phyloP scores from a whole-genome alignment of 1,140 invertebrate species.

The Listronotus oregonensis region DNA sequence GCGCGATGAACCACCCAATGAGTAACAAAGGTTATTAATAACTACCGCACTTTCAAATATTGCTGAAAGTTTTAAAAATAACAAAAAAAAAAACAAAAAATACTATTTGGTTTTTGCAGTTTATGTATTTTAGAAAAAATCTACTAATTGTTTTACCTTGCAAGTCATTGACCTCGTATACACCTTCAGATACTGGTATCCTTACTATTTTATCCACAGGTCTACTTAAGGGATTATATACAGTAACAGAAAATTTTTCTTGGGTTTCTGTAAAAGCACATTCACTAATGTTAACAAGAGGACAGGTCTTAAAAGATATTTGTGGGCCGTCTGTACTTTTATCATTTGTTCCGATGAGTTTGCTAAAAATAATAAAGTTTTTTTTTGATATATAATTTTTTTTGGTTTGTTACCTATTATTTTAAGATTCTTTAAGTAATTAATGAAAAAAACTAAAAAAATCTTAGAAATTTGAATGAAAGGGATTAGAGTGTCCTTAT shows the following conservation, averaged over 20 bases:
- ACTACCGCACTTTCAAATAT: too few relatives aligned
- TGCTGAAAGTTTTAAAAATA: too few relatives aligned
- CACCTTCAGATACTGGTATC: slow-evolving; percentile 68
- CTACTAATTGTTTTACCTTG: slow-evolving; percentile 55
- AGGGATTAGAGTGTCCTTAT: too few relatives aligned
- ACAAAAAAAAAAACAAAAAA: too few relatives aligned
- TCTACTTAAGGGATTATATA: slow-evolving; percentile 83
- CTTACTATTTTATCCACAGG: slow-evolving; percentile 68
- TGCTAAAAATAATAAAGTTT: slow-evolving; percentile 13
- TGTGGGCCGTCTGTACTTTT: background rate
- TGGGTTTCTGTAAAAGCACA: slow-evolving; percentile 68
- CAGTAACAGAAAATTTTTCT: slow-evolving; percentile 67
- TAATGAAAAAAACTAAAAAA: too few relatives aligned
- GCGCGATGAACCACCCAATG: too few relatives aligned
- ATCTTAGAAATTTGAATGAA: too few relatives aligned
- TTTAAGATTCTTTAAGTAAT: too few relatives aligned
- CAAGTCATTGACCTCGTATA: slow-evolving; percentile 68
- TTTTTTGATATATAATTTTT: too few relatives aligned
- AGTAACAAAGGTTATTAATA: too few relatives aligned
- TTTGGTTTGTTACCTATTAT: too few relatives aligned
- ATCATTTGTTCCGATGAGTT: slow-evolving; percentile 21
- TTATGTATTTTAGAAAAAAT: background rate
- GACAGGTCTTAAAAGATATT: slow-evolving; percentile 38
- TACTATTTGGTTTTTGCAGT: too few relatives aligned
- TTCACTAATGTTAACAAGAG: slow-evolving; percentile 64